Evolutionary conservation across 1,140 invertebrate species (phyloP).

Genomic region (Danaus melanippus): DNA sequence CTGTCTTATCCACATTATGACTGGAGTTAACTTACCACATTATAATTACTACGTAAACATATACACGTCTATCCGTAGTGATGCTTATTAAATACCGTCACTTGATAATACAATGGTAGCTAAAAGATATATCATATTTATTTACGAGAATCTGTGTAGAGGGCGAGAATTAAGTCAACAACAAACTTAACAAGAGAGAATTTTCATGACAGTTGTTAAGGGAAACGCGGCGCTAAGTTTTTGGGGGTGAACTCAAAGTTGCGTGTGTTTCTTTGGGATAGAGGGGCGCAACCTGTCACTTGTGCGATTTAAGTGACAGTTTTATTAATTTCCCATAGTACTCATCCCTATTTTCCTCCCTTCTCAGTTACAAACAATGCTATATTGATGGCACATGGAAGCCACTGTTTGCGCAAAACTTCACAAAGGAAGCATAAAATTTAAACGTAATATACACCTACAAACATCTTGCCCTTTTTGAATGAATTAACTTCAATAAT

Average conservation of each 20-base stretch:
- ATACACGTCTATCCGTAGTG: constrained; percentile 1
- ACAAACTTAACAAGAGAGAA: constrained; percentile 52
- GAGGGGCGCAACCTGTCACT: constrained; percentile 57
- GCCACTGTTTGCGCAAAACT: constrained; percentile 29
- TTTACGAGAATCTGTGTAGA: constrained; percentile 52
- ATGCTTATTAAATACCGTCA: constrained; percentile 26
- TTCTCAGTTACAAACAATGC: constrained; percentile 43
- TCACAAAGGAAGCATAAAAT: constrained; percentile 20
- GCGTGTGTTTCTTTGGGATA: constrained; percentile 16
- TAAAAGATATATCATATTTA: constrained; percentile 52
- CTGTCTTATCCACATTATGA: constrained; percentile 30
- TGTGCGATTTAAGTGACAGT: constrained; percentile 78
- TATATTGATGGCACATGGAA: constrained; percentile 56
- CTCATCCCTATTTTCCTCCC: constrained; percentile 65
- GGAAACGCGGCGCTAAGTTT: neutral
- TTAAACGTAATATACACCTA: constrained; percentile 12
- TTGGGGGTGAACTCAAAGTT: constrained; percentile 1
- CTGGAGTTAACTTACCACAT: constrained; percentile 19
- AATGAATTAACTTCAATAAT: too few relatives aligned
- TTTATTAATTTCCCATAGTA: constrained; percentile 81
- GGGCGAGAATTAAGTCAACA: constrained; percentile 65
- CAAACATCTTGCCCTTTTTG: too few relatives aligned
- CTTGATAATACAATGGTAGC: constrained; percentile 28
- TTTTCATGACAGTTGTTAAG: constrained; percentile 3
- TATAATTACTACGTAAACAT: constrained; percentile 13